Evolutionary conservation across 2,797 vertebrate genomes (phyloP).

Genomic region (Phataginus tricuspis): DNA sequence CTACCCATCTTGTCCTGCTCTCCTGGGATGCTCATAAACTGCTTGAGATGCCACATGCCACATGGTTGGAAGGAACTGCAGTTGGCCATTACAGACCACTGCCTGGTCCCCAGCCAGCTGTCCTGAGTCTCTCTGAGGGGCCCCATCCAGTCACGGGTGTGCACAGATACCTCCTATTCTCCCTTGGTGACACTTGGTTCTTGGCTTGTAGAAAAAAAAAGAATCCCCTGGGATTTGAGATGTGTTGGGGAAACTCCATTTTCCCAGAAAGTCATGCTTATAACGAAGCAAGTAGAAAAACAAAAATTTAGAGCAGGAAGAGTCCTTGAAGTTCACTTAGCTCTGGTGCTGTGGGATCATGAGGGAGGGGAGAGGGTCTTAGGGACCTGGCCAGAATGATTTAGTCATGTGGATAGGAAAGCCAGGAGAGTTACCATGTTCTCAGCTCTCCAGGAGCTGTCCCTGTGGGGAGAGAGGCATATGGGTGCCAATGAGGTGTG

Average conservation of each 20-base stretch:
- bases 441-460: neutral
- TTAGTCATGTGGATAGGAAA: neutral
- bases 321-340: neutral
- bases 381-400: accelerated
- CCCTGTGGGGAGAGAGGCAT: neutral
- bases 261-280: neutral
- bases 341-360: neutral
- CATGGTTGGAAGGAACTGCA: neutral
- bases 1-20: neutral
- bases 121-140: neutral
- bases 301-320: neutral
- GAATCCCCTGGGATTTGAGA: neutral
- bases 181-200: neutral
- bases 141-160: accelerated
- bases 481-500: neutral
- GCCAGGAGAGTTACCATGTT: too few species aligned
- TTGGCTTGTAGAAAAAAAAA: neutral
- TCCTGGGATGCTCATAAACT: neutral
- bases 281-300: neutral
- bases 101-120: neutral
- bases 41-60: neutral
- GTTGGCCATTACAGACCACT: neutral
- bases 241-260: neutral
- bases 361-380: too few species aligned
- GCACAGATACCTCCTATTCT: accelerated